phyloP scores from a whole-genome alignment of 2,888 invertebrate genomes.

The Dolomedes plantarius region DNA sequence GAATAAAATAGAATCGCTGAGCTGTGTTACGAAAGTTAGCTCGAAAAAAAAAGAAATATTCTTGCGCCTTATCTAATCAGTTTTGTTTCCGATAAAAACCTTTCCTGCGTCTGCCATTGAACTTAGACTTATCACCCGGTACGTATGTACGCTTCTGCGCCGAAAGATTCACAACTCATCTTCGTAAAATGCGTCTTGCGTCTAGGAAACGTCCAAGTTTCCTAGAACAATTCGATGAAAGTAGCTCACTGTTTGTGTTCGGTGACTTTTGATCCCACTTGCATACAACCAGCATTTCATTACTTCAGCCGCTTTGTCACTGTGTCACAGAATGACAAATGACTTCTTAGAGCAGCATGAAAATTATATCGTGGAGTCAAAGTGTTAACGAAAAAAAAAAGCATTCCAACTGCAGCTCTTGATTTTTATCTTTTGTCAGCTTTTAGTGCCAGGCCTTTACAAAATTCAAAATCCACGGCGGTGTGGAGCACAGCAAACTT shows the following conservation, averaged over 20 bases:
- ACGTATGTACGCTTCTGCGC: slow-evolving; percentile 35
- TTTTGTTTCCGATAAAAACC: slow-evolving; percentile 39
- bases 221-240: background rate
- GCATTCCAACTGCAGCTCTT: too few species aligned
- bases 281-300: too few species aligned
- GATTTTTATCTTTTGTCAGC: too few species aligned
- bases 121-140: slow-evolving; percentile 53
- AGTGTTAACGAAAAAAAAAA: too few species aligned
- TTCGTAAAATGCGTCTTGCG: background rate
- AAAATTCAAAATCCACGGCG: too few species aligned
- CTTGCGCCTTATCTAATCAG: slow-evolving; percentile 42
- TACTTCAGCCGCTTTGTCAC: too few species aligned
- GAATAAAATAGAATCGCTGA: slow-evolving; percentile 50
- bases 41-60: too few species aligned
- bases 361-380: too few species aligned
- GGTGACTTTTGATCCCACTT: background rate
- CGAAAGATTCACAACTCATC: slow-evolving; percentile 12
- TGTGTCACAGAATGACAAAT: too few species aligned
- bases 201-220: background rate
- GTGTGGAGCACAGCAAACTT: too few species aligned
- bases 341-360: too few species aligned
- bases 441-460: too few species aligned
- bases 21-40: slow-evolving; percentile 18
- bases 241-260: background rate
- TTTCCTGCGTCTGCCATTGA: slow-evolving; percentile 68